Evolutionary conservation across 2,888 invertebrate genomes (phyloP), one percentile per base, ranked within the genome.

Genomic region (Caenorhabditis angaria): DNA sequence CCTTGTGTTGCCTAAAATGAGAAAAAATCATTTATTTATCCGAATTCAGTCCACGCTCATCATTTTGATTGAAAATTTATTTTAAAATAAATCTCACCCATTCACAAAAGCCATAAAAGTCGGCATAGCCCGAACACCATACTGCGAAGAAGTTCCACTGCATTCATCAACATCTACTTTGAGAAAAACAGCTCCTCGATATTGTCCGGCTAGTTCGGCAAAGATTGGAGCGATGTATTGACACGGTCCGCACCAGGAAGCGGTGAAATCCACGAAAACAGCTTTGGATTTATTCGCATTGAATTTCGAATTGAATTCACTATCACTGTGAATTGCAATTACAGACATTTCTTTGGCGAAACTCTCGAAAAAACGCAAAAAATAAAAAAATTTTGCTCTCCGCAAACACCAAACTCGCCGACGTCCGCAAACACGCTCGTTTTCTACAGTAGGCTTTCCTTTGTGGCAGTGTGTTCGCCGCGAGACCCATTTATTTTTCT

Each of bases 51-150:
- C n/a, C 8, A 10, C 35, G 35, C 14, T 35, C 14, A 35, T 10
- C 6, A 35, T 35, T 35, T 6, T 35, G 6, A 35, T 35, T 35
- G 6, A 50, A 50, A 24, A 22, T 51, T 51, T 18, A 27, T 8
- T 18, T 48, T 48, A 54, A 12, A 2, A 12, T 3, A 54, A 54
- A 27, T 14, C 22, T 32, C 28, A 83, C 81, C 87, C 87, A 77
- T 88, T 96, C 82, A 93, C 92, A 88, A 94, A 97, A 88, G 97
- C 95, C 81, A 95, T 92, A 88, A 99, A 99, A 0, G 99, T 99
- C 27, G 99, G 99, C 96, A 99, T 97, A 0, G 96, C 94, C 65
- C 92, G 92, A 51, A 99, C 93, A 63, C 94, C 94, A 88, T 97
- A 93, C 18, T 91, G 90, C 32, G 92, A 91, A 1, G 97, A 95